These are phyloP conservation scores for Semibalanus balanoides DNA, from an alignment of 1,140 invertebrate species.

Conservation along the genomic window DNA sequence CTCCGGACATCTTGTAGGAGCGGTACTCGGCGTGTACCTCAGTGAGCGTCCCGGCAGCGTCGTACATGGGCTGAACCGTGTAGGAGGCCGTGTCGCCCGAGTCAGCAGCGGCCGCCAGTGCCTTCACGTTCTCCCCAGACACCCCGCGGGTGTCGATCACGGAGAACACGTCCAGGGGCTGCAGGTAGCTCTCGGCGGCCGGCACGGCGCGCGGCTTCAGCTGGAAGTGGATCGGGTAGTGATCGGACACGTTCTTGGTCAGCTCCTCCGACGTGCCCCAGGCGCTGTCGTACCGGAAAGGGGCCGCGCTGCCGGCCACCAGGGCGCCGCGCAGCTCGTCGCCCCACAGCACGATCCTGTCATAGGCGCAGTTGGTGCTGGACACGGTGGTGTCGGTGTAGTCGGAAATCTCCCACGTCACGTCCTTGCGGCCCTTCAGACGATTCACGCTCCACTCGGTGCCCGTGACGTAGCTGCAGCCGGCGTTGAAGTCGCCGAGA, in stretches of 20 bases:
- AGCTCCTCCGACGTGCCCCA: constrained; percentile 49
- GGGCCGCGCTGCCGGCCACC: constrained; percentile 54
- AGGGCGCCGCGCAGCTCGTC: constrained; percentile 65
- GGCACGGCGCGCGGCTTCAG: constrained; percentile 34
- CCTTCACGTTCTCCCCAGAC: not conserved
- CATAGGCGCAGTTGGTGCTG: constrained; percentile 28
- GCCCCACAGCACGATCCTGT: constrained; percentile 54
- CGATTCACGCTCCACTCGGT: constrained; percentile 24
- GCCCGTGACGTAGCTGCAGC: constrained; percentile 26
- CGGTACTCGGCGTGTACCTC: not conserved
- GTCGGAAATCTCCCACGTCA: constrained; percentile 29
- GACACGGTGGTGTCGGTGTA: constrained; percentile 29
- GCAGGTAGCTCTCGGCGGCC: constrained; percentile 70
- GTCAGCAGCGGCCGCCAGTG: not conserved
- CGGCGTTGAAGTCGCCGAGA: constrained; percentile 31
- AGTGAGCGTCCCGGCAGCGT: not conserved
- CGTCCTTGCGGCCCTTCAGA: constrained; percentile 24
- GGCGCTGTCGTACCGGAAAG: constrained; percentile 48
- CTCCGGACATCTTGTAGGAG: constrained; percentile 56
- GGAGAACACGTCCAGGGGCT: constrained; percentile 23
- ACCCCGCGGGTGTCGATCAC: not conserved
- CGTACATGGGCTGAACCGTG: not conserved
- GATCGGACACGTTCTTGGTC: constrained; percentile 48
- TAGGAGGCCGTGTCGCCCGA: not conserved
- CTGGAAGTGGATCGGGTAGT: constrained; percentile 41